A percentile compares a stretch with the other conserved stretches of the same genome.
These are phyloP conservation scores for Cyclophora albipunctata DNA, from an alignment of 2,888 invertebrate genomes.

Conservation along the genomic window DNA sequence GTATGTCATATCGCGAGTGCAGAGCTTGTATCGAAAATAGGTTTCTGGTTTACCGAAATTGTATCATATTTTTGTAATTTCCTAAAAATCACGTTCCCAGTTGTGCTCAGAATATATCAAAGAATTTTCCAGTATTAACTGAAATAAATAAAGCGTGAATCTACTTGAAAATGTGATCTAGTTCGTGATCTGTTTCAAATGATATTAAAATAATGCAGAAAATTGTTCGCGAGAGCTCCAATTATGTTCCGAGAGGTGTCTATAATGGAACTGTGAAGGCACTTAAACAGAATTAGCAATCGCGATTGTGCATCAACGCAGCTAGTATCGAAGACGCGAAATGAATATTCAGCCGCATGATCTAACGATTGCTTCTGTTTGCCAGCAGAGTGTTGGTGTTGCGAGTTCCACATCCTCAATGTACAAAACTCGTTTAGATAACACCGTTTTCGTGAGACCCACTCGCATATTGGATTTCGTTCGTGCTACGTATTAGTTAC, in stretches of 20 bases:
- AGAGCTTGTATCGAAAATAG: too few species aligned
- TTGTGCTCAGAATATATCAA: too few species aligned
- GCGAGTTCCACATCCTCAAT: constrained; percentile 7
- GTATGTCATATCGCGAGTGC: too few species aligned
- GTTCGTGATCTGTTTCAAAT: too few species aligned
- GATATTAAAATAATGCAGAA: neutral
- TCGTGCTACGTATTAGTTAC: neutral
- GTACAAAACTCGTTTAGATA: constrained; percentile 8
- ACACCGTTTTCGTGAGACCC: constrained; percentile 5
- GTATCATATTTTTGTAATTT: too few species aligned
- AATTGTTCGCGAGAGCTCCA: constrained; percentile 9
- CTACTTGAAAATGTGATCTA: too few species aligned
- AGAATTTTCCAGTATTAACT: too few species aligned
- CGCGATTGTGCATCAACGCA: constrained; percentile 11
- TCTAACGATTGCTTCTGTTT: constrained; percentile 12
- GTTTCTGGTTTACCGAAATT: too few species aligned
- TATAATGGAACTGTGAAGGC: constrained; percentile 17
- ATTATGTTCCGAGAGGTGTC: constrained; percentile 9
- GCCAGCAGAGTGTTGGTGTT: neutral
- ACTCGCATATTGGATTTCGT: constrained; percentile 8
- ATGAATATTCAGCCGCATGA: constrained; percentile 30
- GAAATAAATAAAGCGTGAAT: too few species aligned
- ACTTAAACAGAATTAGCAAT: constrained; percentile 15
- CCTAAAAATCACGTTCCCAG: too few species aligned
- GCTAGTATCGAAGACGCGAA: constrained; percentile 23